Evolutionary conservation across 1,140 invertebrate genomes (phyloP), one percentile per base, ranked within the genome.

Genomic region (Agrypnia vestita): DNA sequence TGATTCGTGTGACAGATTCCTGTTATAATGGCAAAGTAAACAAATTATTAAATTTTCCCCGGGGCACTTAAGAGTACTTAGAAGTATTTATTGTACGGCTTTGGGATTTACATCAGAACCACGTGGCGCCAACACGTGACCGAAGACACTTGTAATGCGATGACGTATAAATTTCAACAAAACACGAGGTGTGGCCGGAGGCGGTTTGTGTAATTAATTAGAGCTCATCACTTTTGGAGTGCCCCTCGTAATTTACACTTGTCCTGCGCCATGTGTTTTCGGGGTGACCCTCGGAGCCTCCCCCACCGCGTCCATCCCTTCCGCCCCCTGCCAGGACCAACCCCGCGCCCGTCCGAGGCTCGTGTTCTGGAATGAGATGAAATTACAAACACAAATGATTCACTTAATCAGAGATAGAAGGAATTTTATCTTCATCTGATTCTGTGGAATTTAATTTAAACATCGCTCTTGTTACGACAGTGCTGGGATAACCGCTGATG

Each of bases 161-260:
- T 69, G 46, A 53, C 49, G 69, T 72, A 53, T 25, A 53, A 49
- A 53, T 53, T 72, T 53, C 21, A 53, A 35, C 69, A 17, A 72
- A 72, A 72, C 25, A 72, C 47, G 49, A 72, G 49, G 69, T 72
- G 49, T 72, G 69, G 49, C 69, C 35, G 12, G 44, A 35, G 21
- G 64, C 64, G 47, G 69, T 75, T 61, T 49, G 43, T 61, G 43
- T 75, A 75, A 75, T 75, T 75, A 75, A 75, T 75, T 75, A 59
- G 72, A 46, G 21, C 72, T 75, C 72, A 75, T 75, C 72, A 75
- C 72, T 75, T 61, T 61, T 43, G n/a, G 51, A 61, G 72, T 46
- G 72, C 51, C 72, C 35, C 72, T 53, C 69, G 69, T 72, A 72
- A 72, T 72, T 72, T 72, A 72, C 69, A 72, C 69, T 72, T 72